Conservation (phyloP, 1,140 invertebrate species). For the Matsumurasca onukii region DNA sequence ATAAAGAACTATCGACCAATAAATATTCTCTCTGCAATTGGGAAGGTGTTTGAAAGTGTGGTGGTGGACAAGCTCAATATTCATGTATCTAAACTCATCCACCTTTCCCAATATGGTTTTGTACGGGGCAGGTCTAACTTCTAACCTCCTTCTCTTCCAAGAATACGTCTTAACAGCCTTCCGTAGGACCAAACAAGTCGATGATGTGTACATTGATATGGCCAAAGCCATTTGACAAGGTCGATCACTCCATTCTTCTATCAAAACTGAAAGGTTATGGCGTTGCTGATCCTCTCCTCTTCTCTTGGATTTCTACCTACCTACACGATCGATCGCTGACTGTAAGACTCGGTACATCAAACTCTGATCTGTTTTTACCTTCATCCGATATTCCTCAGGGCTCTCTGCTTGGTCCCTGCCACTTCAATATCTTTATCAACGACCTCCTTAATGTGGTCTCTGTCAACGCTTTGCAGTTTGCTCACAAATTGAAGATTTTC, state of each 20-base stretch:
- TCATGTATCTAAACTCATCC: background rate
- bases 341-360: background rate
- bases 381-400: constrained; percentile 1
- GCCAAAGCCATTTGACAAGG: background rate
- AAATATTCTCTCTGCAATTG: background rate
- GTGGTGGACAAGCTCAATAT: constrained; percentile 3
- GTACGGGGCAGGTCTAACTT: background rate
- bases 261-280: constrained; percentile 8
- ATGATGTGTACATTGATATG: background rate
- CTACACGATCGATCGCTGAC: background rate
- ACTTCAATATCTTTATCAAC: constrained; percentile 1
- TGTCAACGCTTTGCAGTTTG: background rate
- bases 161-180: background rate
- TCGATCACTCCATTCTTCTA: background rate
- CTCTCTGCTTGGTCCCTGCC: background rate
- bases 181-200: background rate
- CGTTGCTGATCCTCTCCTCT: background rate
- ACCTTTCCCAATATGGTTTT: constrained; percentile 1
- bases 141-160: constrained; percentile 10
- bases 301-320: background rate
- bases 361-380: background rate
- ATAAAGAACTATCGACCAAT: constrained; percentile 12
- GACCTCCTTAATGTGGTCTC: background rate
- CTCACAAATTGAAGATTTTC: too few relatives aligned
- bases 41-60: background rate